Percentiles rank a stretch among this genome's conserved stretches.
Evolutionary conservation across 2,888 invertebrate genomes (phyloP).

Genomic region (Belgica antarctica): DNA sequence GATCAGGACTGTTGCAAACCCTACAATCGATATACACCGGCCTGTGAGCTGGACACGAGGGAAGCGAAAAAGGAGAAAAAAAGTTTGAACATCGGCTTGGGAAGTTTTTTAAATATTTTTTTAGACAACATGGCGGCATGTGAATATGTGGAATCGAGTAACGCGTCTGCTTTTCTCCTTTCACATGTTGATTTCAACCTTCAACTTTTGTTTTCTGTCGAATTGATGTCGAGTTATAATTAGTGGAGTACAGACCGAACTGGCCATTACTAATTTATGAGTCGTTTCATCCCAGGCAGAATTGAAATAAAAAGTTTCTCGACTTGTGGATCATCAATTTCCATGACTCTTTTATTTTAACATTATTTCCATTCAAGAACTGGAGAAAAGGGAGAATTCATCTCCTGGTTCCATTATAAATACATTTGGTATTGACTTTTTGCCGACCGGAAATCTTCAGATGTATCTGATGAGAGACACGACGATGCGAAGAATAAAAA

Average conservation of each 20-base stretch:
- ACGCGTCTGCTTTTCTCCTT: too few relatives aligned
- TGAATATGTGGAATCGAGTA: constrained; percentile 16
- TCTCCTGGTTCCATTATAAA: constrained; percentile 30
- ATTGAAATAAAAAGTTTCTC: constrained; percentile 3
- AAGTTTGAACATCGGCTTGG: constrained; percentile 5
- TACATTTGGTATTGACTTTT: constrained; percentile 39
- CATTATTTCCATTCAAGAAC: constrained; percentile 1
- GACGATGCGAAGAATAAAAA: too few relatives aligned
- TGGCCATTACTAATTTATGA: constrained; percentile 3
- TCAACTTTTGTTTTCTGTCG: constrained; percentile 17
- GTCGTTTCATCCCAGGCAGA: background rate
- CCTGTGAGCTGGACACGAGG: background rate
- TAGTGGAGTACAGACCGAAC: constrained; percentile 4
- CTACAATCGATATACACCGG: too few relatives aligned
- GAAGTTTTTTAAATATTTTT: constrained; percentile 35
- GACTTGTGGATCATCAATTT: constrained; percentile 31
- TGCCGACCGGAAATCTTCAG: constrained; percentile 42
- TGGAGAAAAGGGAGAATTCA: background rate
- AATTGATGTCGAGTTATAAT: constrained; percentile 1
- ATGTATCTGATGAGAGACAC: constrained; percentile 29
- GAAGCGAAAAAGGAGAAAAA: background rate
- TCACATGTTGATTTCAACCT: constrained; percentile 21
- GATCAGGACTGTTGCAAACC: too few relatives aligned
- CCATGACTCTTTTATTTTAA: constrained; percentile 39
- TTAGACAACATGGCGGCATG: constrained; percentile 42